phyloP scores from a whole-genome alignment of 2,888 invertebrate genomes.

The Sclerodermus sp. region DNA sequence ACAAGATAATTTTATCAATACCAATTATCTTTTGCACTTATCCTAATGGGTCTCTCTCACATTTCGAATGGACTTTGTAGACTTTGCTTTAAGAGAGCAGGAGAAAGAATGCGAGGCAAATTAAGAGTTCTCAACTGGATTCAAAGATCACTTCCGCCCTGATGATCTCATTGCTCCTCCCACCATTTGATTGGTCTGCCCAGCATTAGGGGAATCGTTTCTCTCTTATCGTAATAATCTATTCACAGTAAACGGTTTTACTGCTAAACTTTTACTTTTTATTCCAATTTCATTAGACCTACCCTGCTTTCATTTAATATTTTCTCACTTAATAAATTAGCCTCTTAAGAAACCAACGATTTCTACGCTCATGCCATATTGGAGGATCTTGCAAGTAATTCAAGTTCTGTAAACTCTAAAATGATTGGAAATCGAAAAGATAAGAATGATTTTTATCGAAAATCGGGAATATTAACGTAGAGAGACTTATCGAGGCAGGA shows the following conservation, averaged over 20 bases:
- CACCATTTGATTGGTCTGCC: constrained; percentile 38
- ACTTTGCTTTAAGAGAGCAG: constrained; percentile 1
- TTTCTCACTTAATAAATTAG: too few relatives aligned
- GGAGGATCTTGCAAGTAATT: too few relatives aligned
- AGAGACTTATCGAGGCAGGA: constrained; percentile 1
- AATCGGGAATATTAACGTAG: background rate
- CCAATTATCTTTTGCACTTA: background rate
- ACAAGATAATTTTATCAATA: too few relatives aligned
- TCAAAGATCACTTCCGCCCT: constrained; percentile 53
- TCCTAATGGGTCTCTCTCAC: constrained; percentile 15
- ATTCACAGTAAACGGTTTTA: too few relatives aligned
- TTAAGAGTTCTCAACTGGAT: constrained; percentile 53
- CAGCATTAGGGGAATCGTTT: constrained; percentile 21
- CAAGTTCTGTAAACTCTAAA: too few relatives aligned
- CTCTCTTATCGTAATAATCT: constrained; percentile 8
- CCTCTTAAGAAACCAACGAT: too few relatives aligned
- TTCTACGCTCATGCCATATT: too few relatives aligned
- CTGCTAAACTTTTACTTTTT: too few relatives aligned
- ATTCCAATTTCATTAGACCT: too few relatives aligned
- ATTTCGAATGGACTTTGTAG: constrained; percentile 2
- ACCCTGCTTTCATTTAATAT: too few relatives aligned
- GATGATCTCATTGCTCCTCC: constrained; percentile 49
- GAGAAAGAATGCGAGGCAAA: constrained; percentile 33
- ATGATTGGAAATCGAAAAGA: background rate
- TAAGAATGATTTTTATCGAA: background rate